These are phyloP conservation scores for Halcyon badia DNA, from an alignment of 2,797 vertebrate species.

Conservation along the genomic window DNA sequence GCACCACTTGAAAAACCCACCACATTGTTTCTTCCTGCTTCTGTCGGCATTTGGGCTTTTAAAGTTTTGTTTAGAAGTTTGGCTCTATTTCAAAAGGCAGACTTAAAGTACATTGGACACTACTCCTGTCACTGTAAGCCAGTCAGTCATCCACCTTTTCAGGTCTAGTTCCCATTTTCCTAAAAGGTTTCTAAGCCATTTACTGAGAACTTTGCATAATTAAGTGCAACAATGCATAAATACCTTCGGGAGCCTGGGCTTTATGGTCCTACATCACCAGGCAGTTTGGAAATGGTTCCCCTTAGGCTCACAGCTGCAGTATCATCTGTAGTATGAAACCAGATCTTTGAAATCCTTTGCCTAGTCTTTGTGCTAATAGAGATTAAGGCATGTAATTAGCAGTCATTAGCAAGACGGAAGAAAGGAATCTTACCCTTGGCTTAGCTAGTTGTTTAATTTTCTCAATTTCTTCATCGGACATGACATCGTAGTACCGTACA, in stretches of 20 bases:
- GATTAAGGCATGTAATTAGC: neutral
- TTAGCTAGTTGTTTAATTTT: constrained; percentile 95
- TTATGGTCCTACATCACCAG: neutral
- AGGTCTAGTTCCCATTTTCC: neutral
- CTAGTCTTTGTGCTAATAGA: neutral
- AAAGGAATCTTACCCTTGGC: constrained; percentile 85
- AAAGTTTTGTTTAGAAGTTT: neutral
- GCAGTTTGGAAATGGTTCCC: neutral
- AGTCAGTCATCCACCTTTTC: neutral
- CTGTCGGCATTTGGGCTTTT: neutral
- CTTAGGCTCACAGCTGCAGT: constrained; percentile 6
- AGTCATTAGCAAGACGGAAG: neutral
- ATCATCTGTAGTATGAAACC: neutral
- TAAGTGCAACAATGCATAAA: neutral
- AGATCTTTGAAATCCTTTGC: neutral
- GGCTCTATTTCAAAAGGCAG: neutral
- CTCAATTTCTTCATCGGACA: constrained; percentile 90
- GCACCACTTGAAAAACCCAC: neutral
- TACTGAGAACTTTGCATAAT: neutral
- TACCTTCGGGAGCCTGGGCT: neutral
- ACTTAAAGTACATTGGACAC: neutral
- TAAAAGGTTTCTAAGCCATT: neutral
- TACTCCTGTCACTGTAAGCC: neutral
- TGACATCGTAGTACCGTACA: constrained; percentile 90
- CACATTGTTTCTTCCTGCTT: neutral